These are phyloP conservation scores for Pelochelys cantorii DNA, from an alignment of 2,797 vertebrate species.

Conservation along the genomic window DNA sequence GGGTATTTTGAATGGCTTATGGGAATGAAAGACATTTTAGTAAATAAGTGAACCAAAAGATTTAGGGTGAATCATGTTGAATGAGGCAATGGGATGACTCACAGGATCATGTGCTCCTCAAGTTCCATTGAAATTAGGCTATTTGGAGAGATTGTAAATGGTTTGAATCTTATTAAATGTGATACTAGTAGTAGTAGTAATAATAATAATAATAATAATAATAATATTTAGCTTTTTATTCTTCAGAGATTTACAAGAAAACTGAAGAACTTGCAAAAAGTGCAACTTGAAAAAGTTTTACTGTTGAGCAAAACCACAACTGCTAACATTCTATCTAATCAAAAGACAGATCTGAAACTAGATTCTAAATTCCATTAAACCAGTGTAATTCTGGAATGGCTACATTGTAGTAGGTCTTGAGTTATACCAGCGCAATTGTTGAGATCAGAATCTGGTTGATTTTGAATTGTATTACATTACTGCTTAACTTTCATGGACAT, in stretches of 20 bases:
- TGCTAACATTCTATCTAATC: not conserved
- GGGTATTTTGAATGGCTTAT: not conserved
- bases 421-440: not conserved
- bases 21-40: not conserved
- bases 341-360: not conserved
- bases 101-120: not conserved
- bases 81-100: not conserved
- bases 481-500: not conserved
- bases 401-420: not conserved
- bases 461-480: not conserved
- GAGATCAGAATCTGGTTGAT: not conserved
- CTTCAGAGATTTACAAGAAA: slow-evolving; percentile 30
- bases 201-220: not conserved
- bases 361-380: not conserved
- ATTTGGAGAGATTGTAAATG: not conserved
- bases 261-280: not conserved
- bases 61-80: not conserved
- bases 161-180: not conserved
- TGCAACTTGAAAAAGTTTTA: not conserved
- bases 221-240: slow-evolving; percentile 7
- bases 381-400: not conserved
- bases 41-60: not conserved
- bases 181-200: not conserved
- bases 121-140: not conserved
- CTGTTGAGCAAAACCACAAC: not conserved